Evolutionary conservation across 2,797 vertebrate species (phyloP), one percentile per base, ranked within the genome.

Genomic region (Kryptopterus vitreolus): DNA sequence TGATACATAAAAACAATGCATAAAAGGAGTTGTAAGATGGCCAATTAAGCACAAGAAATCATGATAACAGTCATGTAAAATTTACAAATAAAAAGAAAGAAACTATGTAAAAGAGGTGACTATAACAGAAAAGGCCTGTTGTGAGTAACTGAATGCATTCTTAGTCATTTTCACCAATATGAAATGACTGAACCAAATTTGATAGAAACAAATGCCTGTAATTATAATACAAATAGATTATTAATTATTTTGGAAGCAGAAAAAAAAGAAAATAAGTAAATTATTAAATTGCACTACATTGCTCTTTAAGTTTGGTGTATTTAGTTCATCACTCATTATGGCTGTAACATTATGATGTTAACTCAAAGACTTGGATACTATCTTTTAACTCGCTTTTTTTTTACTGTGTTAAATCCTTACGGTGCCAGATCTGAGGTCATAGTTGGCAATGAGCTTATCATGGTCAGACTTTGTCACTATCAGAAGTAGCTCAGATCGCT

Each of bases 361-460:
- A 57, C 52, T 38, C 24, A 57, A 57, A 38, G 31, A 35, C 33
- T 4, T 24, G 13, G 1, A 31, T 24, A 58, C 15, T 73, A 38
- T 73, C n/a, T n/a, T 58, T 3, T 53, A 71, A 71, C 24, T 38
- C 38, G 16, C 18, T 73, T 1, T 26, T 31, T n/a, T 59, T 16
- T 50, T 55, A 26, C 12, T 65, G 33, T 81, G 61, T 83, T 84
- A 81, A 81, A 80, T 62, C 43, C 43, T 71, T 55, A 59, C 15
- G 38, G 22, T 80, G 69, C 50, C 69, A 78, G 55, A 57, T n/a
- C 43, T 86, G 82, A 82, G 78, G 88, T 93, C 91, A 93, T 88
- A 12, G 63, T 83, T 93, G 91, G 91, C 90, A 53, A 9, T 0
- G 5, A 52, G 89, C 91, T 91, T 93, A 93, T 93, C 90, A 57